Conservation (phyloP, 35 echinoderm and acorn worm species). For the Apostichopus californicus region DNA sequence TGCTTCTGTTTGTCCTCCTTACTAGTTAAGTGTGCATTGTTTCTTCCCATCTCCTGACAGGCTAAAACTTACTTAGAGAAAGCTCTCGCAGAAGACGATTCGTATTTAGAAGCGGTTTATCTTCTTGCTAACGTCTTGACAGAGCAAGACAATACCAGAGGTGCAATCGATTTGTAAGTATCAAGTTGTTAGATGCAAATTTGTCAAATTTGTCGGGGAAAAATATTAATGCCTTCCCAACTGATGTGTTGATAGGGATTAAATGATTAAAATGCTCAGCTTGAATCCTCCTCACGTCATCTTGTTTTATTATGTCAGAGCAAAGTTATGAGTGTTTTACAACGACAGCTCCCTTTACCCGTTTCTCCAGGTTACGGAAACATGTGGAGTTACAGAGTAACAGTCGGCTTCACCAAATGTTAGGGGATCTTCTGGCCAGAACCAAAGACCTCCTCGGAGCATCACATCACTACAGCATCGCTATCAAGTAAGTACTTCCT, state of each 20-base stretch:
- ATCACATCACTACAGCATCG: conserved; percentile 89
- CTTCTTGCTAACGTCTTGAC: conserved; percentile 74
- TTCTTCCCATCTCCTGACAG: conserved; percentile 40
- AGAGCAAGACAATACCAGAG: conserved; percentile 75
- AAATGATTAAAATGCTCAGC: too few species aligned
- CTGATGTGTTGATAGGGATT: too few species aligned
- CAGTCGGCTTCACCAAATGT: conserved; percentile 86
- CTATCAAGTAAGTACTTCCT: conserved; percentile 67
- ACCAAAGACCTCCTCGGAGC: conserved; percentile 88
- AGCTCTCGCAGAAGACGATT: conserved; percentile 71
- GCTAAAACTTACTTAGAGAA: conserved; percentile 87
- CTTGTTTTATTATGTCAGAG: background rate
- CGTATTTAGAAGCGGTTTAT: conserved; percentile 85
- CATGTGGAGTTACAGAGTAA: conserved; percentile 85
- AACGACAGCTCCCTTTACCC: background rate
- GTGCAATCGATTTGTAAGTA: conserved; percentile 90
- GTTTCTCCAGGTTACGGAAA: conserved; percentile 70
- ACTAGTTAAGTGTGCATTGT: background rate
- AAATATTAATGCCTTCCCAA: too few species aligned
- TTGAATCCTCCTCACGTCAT: too few species aligned
- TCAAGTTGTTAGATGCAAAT: background rate
- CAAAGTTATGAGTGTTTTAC: background rate
- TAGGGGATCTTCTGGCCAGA: conserved; percentile 75
- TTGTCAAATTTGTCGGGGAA: too few species aligned
- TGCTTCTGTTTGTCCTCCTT: too few species aligned